Base-by-base conservation (phyloP, 2,888 invertebrate genomes). In the Pheosia gnoma region DNA sequence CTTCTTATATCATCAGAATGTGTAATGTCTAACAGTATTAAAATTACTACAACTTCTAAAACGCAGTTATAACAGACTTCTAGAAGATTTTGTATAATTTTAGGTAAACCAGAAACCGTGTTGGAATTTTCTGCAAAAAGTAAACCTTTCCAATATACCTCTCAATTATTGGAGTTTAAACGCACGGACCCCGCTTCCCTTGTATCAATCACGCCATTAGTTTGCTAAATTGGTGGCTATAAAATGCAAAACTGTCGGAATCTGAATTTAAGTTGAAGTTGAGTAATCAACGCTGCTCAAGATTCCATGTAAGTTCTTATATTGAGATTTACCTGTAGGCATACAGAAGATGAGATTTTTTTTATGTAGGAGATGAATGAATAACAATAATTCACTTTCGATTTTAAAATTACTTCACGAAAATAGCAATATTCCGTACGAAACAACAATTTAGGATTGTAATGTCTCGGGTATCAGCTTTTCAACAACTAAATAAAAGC, bases 221-320 rank as follows among this genome's bases (percentile, higher is more conserved):
- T 73, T 78, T 67, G 79, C 80, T 82, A 89, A 89, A 89, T 88
- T 88, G 85, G 84, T 82, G 69, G 80, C 72, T 85, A 85, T 89
- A 87, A 86, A 85, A 88, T 85, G 85, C 83, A 88, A 88, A 89
- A 89, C 86, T 77, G 66, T 75, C 63, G 75, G 76, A 85, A 83
- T 85, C 82, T 61, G 65, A 66, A 54, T 72, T 74, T 74, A 74
- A 70, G 72, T 72, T 75, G 70, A 75, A 72, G 67, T 80, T 70
- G 64, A 72, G 67, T 73, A 74, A 78, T 78, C 71, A 76, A 67
- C 59, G 59, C 68, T 67, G 70, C 63, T 66, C 67, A 62, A 68
- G 59, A 72, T 75, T 74, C 63, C 65, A 64, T 56, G 61, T 69
- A 75, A 68, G 63, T 78, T 65, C 69, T 71, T 73, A 72, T 71